Evolutionary conservation across 1,140 invertebrate genomes (phyloP), one percentile per base, ranked within the genome.

Genomic region (Steinernema feltiae): DNA sequence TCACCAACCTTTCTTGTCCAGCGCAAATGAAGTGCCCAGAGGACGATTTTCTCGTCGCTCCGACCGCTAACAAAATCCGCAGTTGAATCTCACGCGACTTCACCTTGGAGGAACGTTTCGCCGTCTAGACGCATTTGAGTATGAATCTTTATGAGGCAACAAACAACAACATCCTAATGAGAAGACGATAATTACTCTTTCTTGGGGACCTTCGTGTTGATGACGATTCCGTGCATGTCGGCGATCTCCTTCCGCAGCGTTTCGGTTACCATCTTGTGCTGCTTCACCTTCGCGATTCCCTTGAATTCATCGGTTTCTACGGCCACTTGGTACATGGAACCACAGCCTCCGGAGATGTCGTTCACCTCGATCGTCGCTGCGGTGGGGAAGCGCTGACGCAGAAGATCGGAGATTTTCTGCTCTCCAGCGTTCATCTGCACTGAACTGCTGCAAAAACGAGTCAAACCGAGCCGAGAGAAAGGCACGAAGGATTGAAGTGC

Each of bases 251-350:
- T 76, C 18, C 31, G 29, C 17, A 79, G 74, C 78, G 74, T 41
- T 2, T 46, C 77, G 29, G 78, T 80, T 48, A 80, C 79, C 32
- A 70, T 73, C 71, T 77, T 79, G 71, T 80, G 79, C 71, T 80
- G 79, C 41, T 70, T 53, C 18, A 80, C 79, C 72, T 77, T 80
- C 48, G 72, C 30, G 30, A 71, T 76, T 53, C 79, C 79, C 29
- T 71, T 21, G 71, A 80, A 80, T 29, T 72, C 69, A n/a, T 32
- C 18, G 2, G 75, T 72, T 32, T 80, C 79, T 7, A 80, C 74
- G 27, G 48, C 21, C 1, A 80, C 79, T 30, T 73, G 48, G 72
- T 76, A 80, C 78, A 80, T 80, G n/a, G 79, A 76, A 1, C 79
- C 79, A 63, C 79, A 80, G 7, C 79, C 79, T 63, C 53, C 53